A percentile compares a stretch with the other conserved stretches of the same genome.
phyloP scores from a whole-genome alignment of 2,113 vertebrate genomes.

The Psilopogon haemacephalus region DNA sequence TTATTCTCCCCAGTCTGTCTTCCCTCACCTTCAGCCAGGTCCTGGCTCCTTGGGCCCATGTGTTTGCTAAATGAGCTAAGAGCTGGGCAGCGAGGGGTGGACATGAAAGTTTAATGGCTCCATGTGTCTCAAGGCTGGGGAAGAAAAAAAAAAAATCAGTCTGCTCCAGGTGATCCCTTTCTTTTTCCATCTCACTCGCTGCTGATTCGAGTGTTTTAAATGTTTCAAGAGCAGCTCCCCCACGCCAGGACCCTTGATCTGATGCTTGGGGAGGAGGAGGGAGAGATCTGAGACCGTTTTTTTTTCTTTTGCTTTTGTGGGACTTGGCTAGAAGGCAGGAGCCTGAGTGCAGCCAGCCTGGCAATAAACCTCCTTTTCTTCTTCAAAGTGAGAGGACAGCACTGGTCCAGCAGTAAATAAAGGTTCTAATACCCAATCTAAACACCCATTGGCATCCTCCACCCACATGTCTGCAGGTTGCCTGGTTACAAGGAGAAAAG shows the following conservation, averaged over 20 bases:
- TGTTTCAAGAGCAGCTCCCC: slow-evolving; percentile 13
- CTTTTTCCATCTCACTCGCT: background rate
- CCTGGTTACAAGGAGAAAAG: slow-evolving; percentile 40
- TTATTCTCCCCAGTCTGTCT: background rate
- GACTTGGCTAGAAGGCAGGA: background rate
- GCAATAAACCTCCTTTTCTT: slow-evolving; percentile 8
- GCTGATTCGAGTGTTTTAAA: background rate
- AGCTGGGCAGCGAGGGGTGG: background rate
- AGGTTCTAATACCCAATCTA: slow-evolving; percentile 36
- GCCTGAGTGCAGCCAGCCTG: background rate
- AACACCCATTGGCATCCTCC: background rate
- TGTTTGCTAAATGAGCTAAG: background rate
- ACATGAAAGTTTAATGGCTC: slow-evolving; percentile 49
- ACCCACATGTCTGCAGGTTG: slow-evolving; percentile 35
- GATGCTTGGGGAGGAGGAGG: background rate
- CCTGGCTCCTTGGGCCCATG: rapidly evolving
- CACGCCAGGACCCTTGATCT: background rate
- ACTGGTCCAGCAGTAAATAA: background rate
- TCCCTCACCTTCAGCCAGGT: background rate
- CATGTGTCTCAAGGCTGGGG: background rate
- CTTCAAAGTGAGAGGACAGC: background rate
- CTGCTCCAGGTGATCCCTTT: background rate
- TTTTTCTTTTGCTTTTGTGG: background rate
- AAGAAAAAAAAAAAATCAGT: background rate
- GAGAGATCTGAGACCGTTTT: background rate